These are phyloP conservation scores for Pygoscelis adeliae DNA, from an alignment of 2,113 vertebrate species.

Conservation along the genomic window DNA sequence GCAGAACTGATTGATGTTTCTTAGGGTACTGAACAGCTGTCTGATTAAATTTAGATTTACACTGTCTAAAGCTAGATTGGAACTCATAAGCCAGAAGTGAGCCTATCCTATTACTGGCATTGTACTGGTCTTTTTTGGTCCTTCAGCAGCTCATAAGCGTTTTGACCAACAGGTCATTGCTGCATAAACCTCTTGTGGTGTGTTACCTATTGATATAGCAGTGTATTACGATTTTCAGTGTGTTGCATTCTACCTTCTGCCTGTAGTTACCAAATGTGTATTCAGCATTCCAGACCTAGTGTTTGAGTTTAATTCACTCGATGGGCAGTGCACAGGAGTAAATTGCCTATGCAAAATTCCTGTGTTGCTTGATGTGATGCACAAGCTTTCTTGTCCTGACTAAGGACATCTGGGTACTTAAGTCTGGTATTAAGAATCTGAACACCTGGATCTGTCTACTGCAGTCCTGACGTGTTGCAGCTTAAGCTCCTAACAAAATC, in stretches of 20 bases:
- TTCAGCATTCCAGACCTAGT: neutral
- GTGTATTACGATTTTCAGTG: neutral
- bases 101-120: constrained; percentile 1
- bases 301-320: neutral
- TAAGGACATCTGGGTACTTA: neutral
- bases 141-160: neutral
- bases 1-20: neutral
- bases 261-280: neutral
- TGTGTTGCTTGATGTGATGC: neutral
- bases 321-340: neutral
- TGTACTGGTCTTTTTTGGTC: neutral
- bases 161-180: neutral
- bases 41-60: constrained; percentile 51
- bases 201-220: neutral
- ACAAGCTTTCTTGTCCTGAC: neutral
- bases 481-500: neutral
- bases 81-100: neutral
- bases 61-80: constrained; percentile 5
- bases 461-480: neutral
- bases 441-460: neutral
- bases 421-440: neutral
- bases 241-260: neutral
- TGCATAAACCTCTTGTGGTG: neutral
- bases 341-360: neutral
- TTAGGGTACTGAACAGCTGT: constrained; percentile 13